Conservation (phyloP, 1,140 invertebrate species). For the Mesaphorura yosii region DNA sequence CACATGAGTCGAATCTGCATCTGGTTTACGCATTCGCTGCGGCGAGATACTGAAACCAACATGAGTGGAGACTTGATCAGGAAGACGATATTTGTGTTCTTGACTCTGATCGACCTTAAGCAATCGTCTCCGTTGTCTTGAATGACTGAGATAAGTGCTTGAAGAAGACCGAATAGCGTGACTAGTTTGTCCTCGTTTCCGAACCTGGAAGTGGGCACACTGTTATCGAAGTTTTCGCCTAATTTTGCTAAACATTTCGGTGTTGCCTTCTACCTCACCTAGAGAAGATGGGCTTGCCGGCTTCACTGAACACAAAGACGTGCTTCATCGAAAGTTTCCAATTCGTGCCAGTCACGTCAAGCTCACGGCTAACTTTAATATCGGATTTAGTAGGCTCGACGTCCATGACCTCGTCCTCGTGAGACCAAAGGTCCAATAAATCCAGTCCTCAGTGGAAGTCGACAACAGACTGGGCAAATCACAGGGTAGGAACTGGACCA, state of each 20-base stretch:
- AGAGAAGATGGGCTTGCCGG: conserved; percentile 92
- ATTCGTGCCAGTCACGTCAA: conserved; percentile 48
- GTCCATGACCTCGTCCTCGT: too few species aligned
- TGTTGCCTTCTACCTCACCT: conserved; percentile 43
- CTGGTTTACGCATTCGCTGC: conserved; percentile 68
- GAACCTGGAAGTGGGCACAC: conserved; percentile 43
- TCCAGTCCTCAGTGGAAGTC: too few species aligned
- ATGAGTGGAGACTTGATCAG: conserved; percentile 75
- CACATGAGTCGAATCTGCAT: conserved; percentile 74
- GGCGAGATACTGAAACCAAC: conserved; percentile 73
- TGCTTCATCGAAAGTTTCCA: conserved; percentile 78
- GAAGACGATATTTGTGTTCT: conserved; percentile 80
- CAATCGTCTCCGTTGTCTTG: conserved; percentile 62
- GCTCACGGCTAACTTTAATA: too few species aligned
- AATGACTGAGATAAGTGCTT: conserved; percentile 85
- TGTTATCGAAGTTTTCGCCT: not conserved
- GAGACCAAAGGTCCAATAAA: too few species aligned
- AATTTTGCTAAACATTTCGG: not conserved
- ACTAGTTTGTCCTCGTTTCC: conserved; percentile 89
- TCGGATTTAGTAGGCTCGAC: too few species aligned
- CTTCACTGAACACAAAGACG: conserved; percentile 85
- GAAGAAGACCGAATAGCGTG: conserved; percentile 87
- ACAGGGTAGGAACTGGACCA: too few species aligned
- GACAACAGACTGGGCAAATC: too few species aligned
- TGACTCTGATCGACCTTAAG: conserved; percentile 71